Evolutionary conservation across 2,888 invertebrate genomes (phyloP).

Genomic region (Nineta flava): DNA sequence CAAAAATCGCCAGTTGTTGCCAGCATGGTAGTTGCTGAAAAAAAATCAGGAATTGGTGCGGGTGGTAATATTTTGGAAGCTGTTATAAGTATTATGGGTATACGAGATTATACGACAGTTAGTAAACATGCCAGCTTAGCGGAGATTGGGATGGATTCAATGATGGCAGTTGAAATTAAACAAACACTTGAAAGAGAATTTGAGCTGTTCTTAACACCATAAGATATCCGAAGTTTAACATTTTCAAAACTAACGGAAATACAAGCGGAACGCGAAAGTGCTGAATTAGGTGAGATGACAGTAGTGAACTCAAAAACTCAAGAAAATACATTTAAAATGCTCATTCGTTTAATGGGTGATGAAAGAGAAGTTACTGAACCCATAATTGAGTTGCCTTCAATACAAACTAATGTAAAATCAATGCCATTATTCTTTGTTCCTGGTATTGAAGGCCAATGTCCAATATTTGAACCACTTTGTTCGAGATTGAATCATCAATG

Average conservation of each 20-base stretch:
- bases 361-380: constrained; percentile 35
- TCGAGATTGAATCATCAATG: constrained; percentile 33
- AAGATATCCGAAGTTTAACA: constrained; percentile 69
- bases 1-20: constrained; percentile 50
- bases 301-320: constrained; percentile 11
- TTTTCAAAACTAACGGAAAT: constrained; percentile 38
- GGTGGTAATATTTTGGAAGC: constrained; percentile 52
- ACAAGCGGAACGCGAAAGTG: not conserved
- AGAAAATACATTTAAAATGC: constrained; percentile 31
- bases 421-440: constrained; percentile 42
- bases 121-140: constrained; percentile 60
- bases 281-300: not conserved
- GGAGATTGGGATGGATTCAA: constrained; percentile 91
- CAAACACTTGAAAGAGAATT: constrained; percentile 81
- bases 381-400: constrained; percentile 30
- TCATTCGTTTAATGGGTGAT: constrained; percentile 43
- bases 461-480: constrained; percentile 34
- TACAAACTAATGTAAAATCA: constrained; percentile 8
- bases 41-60: constrained; percentile 32
- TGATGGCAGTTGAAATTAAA: constrained; percentile 94
- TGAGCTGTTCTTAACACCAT: constrained; percentile 69
- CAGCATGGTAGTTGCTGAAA: constrained; percentile 79
- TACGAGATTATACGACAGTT: constrained; percentile 50
- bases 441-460: constrained; percentile 49
- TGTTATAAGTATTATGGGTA: constrained; percentile 33